These are phyloP conservation scores for western clawed frog (Xenopus tropicalis) DNA, from an alignment of 2,113 vertebrate species.

Conservation along the genomic window DNA sequence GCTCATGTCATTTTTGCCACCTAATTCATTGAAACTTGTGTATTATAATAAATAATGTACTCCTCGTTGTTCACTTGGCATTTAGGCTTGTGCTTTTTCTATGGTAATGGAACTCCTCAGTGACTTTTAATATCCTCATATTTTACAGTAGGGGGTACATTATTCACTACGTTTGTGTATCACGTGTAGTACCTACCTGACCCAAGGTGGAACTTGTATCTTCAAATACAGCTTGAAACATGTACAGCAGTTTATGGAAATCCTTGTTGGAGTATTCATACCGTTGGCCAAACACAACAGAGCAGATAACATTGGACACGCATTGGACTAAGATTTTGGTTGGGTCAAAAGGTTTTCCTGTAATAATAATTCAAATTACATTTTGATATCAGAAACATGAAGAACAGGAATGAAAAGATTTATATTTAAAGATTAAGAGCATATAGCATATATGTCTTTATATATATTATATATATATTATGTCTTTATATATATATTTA, in stretches of 20 bases:
- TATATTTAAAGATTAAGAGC: too few species aligned
- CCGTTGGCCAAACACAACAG: slow-evolving; percentile 51
- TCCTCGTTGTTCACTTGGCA: too few species aligned
- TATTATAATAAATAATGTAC: too few species aligned
- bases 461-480: too few species aligned
- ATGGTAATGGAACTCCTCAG: too few species aligned
- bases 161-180: not conserved
- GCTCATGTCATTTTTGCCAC: too few species aligned
- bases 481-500: too few species aligned
- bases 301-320: slow-evolving; percentile 51
- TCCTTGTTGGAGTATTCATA: slow-evolving; percentile 53
- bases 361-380: not conserved
- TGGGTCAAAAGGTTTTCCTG: slow-evolving; percentile 45
- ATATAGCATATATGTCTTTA: too few species aligned
- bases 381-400: not conserved
- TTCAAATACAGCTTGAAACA: slow-evolving; percentile 13
- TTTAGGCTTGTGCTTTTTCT: too few species aligned
- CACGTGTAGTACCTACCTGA: not conserved
- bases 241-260: slow-evolving; percentile 45
- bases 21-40: too few species aligned
- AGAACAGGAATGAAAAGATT: not conserved
- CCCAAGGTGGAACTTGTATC: not conserved
- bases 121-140: too few species aligned
- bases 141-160: too few species aligned
- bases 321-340: slow-evolving; percentile 42